Evolutionary conservation across 1,140 invertebrate genomes (phyloP), one percentile per base, ranked within the genome.

Genomic region (Zaprionus vittiger): DNA sequence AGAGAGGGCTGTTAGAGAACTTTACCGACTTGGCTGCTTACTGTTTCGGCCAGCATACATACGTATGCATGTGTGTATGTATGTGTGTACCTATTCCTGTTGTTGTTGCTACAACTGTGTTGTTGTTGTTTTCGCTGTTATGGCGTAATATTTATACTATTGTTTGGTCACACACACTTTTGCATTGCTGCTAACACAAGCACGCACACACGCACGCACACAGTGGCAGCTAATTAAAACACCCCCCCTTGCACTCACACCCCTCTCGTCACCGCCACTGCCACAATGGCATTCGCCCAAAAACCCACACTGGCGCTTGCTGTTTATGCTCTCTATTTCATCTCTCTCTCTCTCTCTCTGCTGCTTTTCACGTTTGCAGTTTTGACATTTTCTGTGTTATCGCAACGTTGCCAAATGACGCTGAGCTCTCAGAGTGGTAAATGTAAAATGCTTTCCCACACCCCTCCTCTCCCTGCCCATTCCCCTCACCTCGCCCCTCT

Each of bases 191-290:
- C 11, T 34, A 34, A 76, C 17, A 54, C 56, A 55, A 15, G 31
- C 57, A 60, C 11, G 57, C 17, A 22, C 14, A 68, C 59, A 41
- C 15, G 34, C 20, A 56, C 6, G 6, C 7, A 56, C 12, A 44
- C 20, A 52, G 20, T 12, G 47, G 4, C 26, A 67, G 73, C 80
- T 86, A 83, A 86, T 87, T 87, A 83, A 86, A 86, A 74, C 68
- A 14, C 20, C 62, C 62, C 52, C 52, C 62, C 47, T 63, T 24
- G 24, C 54, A 6, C 47, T 20, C 56, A 2, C 7, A 31, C 34
- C 44, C 12, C 15, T 34, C 55, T 6, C n/a, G 15, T 7, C 31
- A 22, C 44, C n/a, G 4, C 41, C 41, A 12, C 7, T 22, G n/a
- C 22, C 68, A 37, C 41, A 24, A 15, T 22, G 12, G 31, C 68